phyloP scores from a whole-genome alignment of 2,797 vertebrate species.

The Nyctibius grandis region DNA sequence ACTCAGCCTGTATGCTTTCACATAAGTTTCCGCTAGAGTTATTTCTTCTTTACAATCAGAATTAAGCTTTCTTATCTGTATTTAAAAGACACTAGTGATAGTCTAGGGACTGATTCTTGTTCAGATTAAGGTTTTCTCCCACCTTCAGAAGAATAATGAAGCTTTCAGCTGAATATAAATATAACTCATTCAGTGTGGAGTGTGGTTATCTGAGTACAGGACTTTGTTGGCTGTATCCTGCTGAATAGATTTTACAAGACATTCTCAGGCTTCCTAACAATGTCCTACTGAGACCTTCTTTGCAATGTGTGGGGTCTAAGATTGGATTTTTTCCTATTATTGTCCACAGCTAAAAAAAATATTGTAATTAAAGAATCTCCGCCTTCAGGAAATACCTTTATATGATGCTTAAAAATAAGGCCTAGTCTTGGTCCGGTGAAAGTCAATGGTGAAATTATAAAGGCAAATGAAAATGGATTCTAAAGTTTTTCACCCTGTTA shows the following conservation, averaged over 20 bases:
- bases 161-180: conserved; percentile 6
- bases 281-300: background rate
- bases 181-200: background rate
- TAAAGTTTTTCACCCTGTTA: background rate
- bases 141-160: conserved; percentile 4
- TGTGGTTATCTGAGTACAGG: background rate
- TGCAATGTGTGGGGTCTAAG: background rate
- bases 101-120: conserved; percentile 4
- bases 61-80: conserved; percentile 21
- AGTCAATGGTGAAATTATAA: background rate
- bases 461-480: background rate
- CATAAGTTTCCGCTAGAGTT: background rate
- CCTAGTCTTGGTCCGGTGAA: background rate
- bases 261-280: background rate
- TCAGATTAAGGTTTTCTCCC: conserved; percentile 5
- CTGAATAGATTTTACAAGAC: background rate
- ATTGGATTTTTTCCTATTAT: background rate
- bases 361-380: background rate
- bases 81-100: conserved; percentile 22
- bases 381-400: background rate
- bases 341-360: background rate
- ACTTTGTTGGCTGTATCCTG: background rate
- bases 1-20: background rate
- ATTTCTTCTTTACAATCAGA: conserved; percentile 29
- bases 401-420: background rate